Evolutionary conservation across 2,888 invertebrate genomes (phyloP).

Genomic region (Zonitis immaculata): DNA sequence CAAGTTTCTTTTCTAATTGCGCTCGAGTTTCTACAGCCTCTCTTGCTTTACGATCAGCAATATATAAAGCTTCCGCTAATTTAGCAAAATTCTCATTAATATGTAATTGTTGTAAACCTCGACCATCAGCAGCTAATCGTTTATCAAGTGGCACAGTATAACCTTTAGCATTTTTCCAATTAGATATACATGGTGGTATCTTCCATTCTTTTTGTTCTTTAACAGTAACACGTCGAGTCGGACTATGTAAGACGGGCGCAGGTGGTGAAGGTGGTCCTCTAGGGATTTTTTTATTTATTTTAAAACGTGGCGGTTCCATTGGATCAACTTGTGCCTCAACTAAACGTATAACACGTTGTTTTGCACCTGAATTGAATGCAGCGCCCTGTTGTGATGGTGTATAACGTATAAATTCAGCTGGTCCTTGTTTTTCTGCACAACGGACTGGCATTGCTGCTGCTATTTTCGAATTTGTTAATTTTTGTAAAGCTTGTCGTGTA

Average conservation of each 20-base stretch:
- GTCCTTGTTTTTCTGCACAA: conserved; percentile 87
- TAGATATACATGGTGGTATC: conserved; percentile 97
- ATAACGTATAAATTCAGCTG: conserved; percentile 95
- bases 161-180: conserved; percentile 99
- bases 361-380: conserved; percentile 92
- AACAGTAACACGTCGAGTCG: conserved; percentile 94
- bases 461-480: conserved; percentile 83
- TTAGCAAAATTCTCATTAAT: conserved; percentile 99
- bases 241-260: conserved; percentile 97
- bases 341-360: conserved; percentile 95
- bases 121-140: conserved; percentile 94
- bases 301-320: conserved; percentile 97
- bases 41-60: conserved; percentile 92
- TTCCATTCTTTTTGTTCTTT: conserved; percentile 99
- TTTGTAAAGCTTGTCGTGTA: conserved; percentile 83
- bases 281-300: conserved; percentile 98
- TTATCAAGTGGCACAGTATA: conserved; percentile 98
- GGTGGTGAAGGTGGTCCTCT: conserved; percentile 99
- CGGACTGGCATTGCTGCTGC: conserved; percentile 96
- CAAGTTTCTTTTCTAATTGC: conserved; percentile 91
- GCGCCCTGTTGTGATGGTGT: conserved; percentile 97
- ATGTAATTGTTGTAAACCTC: conserved; percentile 94
- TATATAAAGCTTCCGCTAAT: conserved; percentile 94
- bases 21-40: conserved; percentile 97
- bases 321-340: conserved; percentile 94